Conservation (phyloP, 2,888 invertebrate genomes). For the Digitonthophagus gazella region DNA sequence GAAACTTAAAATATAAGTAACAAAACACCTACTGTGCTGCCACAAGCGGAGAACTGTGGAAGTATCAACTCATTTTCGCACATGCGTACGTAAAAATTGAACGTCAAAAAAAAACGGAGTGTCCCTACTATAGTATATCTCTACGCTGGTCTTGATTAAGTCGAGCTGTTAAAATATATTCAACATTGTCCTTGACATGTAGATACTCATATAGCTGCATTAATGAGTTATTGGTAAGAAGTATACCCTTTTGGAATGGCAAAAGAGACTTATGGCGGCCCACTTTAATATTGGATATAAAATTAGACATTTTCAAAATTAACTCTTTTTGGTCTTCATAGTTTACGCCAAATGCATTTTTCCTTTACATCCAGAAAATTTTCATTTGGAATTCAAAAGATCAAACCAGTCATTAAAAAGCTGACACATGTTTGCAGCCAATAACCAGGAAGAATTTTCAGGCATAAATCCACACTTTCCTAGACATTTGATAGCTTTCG, state of each 20-base stretch:
- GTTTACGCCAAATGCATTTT: constrained; percentile 33
- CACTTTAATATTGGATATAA: constrained; percentile 31
- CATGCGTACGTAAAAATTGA: too few species aligned
- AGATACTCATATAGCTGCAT: constrained; percentile 16
- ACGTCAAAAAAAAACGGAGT: too few species aligned
- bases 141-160: constrained; percentile 18
- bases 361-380: constrained; percentile 27
- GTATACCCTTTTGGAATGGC: constrained; percentile 32
- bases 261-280: constrained; percentile 29
- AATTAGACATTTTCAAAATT: constrained; percentile 26
- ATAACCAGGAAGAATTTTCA: constrained; percentile 3
- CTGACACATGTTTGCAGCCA: constrained; percentile 24
- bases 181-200: constrained; percentile 11
- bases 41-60: too few species aligned
- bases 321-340: constrained; percentile 30
- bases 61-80: too few species aligned
- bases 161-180: constrained; percentile 18
- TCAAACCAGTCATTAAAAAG: constrained; percentile 35
- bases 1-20: too few species aligned
- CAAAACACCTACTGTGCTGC: too few species aligned
- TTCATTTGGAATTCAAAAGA: constrained; percentile 30
- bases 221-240: constrained; percentile 22
- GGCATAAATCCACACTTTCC: constrained; percentile 27
- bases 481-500: constrained; percentile 22
- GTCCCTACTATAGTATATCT: too few species aligned